Base-by-base conservation (phyloP, 2,888 invertebrate species). In the Drosophila formosana region DNA sequence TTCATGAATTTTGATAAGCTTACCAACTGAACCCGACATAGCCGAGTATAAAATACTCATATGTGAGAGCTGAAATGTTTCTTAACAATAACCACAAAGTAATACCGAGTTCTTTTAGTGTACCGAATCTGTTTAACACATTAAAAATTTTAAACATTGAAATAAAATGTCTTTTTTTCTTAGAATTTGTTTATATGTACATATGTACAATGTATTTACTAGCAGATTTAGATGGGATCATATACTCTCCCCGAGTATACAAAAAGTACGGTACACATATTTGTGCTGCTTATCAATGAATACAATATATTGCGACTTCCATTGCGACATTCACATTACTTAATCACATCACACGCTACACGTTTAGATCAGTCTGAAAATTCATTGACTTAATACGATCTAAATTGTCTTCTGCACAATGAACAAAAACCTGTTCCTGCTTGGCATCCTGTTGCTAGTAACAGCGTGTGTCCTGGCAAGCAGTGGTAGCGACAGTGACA, bases 1-100 rank as follows among this genome's bases (percentile, higher is more conserved):
- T 94, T 94, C 81, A 88, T 94, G 79, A 89, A 93, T 65, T 91
- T 93, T 60, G 93, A 94, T 75, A 93, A 92, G 58, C 61, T 69
- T 30, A 73, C 92, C 93, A 58, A 75, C 82, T 60, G 26, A 68
- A 55, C 11, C 71, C 77, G 28, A 53, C 58, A 39, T 13, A 13
- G 13, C 2, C 18, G 39, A 26, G n/a, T 25, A 58, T 49, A 56
- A 37, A 34, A 30, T 37, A 32, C 32, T n/a, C 28, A 13, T 1
- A 13, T 32, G 25, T 11, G 46, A 41, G 28, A 43, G 37, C 26
- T 52, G 13, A 30, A 50, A n/a, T 49, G 13, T 56, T 60, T 50
- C 6, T 30, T 18, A 37, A 26, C 8, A 9, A 26, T 25, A 46
- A 47, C 13, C 26, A 47, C 46, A 37, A 34, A 28, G 4, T 57